Conservation (phyloP, 2,888 invertebrate species). For the Rotaria magnacalcarata region DNA sequence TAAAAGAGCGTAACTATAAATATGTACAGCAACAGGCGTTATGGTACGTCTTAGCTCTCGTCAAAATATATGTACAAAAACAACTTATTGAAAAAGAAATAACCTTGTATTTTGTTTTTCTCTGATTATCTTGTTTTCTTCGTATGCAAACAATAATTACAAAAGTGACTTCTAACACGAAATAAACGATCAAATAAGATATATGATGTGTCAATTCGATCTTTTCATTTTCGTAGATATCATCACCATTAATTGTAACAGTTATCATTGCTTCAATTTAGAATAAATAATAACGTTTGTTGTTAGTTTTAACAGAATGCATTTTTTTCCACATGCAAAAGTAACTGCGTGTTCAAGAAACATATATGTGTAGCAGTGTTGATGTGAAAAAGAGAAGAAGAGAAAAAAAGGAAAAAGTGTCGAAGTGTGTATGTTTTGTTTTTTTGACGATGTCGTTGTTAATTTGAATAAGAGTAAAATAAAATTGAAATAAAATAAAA, state of each 20-base stretch:
- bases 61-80: background rate
- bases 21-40: background rate
- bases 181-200: background rate
- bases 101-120: background rate
- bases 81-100: background rate
- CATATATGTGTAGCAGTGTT: background rate
- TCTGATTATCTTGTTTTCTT: background rate
- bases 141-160: background rate
- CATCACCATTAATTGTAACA: background rate
- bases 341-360: background rate
- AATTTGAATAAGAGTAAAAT: background rate
- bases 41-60: background rate
- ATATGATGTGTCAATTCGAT: background rate
- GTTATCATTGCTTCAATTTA: background rate
- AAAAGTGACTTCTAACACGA: background rate
- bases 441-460: background rate
- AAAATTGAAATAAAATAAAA: constrained; percentile 8
- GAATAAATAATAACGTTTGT: background rate
- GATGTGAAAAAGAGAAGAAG: background rate
- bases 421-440: background rate
- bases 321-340: background rate
- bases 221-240: background rate
- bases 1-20: background rate
- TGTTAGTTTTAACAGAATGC: background rate
- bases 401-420: background rate